phyloP scores from a whole-genome alignment of 1,140 invertebrate species.

The Zaprionus nigranus region DNA sequence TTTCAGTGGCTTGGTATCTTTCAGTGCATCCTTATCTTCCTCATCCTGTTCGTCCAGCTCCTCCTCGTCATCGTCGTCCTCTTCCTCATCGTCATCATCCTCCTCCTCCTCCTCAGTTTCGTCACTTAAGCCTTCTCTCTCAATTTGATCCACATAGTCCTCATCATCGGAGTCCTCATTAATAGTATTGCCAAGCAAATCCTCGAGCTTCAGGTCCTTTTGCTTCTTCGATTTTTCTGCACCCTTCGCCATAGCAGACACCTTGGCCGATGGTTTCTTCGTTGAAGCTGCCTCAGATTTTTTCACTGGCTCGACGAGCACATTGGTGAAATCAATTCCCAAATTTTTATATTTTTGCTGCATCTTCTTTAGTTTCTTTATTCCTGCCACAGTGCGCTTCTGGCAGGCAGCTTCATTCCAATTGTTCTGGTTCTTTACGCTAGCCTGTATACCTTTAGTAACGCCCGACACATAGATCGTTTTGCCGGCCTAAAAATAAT shows the following conservation, averaged over 20 bases:
- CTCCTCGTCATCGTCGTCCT: constrained; percentile 41
- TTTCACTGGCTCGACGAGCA: constrained; percentile 59
- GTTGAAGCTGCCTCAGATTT: constrained; percentile 34
- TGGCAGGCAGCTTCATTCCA: constrained; percentile 72
- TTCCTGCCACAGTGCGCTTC: constrained; percentile 62
- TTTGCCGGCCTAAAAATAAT: constrained; percentile 67
- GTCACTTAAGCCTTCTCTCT: constrained; percentile 36
- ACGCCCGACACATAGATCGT: constrained; percentile 67
- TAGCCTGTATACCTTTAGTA: constrained; percentile 58
- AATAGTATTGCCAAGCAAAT: constrained; percentile 74
- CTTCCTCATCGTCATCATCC: constrained; percentile 36
- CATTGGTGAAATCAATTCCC: constrained; percentile 68
- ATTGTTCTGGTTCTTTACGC: constrained; percentile 66
- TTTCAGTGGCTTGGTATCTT: constrained; percentile 21
- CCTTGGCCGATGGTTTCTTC: constrained; percentile 34
- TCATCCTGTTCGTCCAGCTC: constrained; percentile 34
- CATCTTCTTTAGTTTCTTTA: constrained; percentile 62
- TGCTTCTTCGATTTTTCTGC: constrained; percentile 28
- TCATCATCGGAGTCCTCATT: constrained; percentile 80
- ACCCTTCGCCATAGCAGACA: constrained; percentile 12
- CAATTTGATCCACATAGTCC: constrained; percentile 56
- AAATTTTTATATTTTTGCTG: constrained; percentile 72
- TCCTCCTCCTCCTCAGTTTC: constrained; percentile 29
- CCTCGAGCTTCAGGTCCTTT: constrained; percentile 64
- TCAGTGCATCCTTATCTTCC: constrained; percentile 34